Base-by-base conservation (phyloP, 2,797 vertebrate species). In the Tympanoctomys barrerae region DNA sequence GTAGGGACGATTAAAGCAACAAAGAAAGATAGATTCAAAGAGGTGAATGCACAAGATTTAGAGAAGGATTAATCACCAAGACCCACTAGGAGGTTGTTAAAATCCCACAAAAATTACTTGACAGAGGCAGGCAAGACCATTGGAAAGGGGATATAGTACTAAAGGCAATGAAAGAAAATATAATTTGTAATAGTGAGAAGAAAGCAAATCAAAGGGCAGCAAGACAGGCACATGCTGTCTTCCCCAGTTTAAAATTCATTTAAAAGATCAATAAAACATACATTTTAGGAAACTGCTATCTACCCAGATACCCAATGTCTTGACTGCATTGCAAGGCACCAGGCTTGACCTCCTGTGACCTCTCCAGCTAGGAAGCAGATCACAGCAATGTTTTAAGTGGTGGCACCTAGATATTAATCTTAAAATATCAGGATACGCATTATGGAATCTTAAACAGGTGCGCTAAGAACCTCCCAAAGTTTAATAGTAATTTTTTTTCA, bases 151-250 rank as follows among this genome's bases (percentile, higher is more conserved):
- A 79, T 66, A 52, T 13, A 70, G 39, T 91, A 83, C 87, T 86
- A 92, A 93, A 94, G 42, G 62, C 84, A 92, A 94, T 31, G 22
- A 71, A 96, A 83, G 33, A 92, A 96, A 93, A 93, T 31, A 39
- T 46, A 82, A 93, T 68, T 91, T 94, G 19, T 61, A 90, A 93
- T 28, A 36, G 59, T 59, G 33, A 79, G 33, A 95, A 94, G 82
- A 94, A 95, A 95, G 80, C 66, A 96, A 96, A 89, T 90, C 66
- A 95, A 91, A 95, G 36, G 10, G 57, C 81, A 97, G 57, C 0
- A 90, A 83, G 64, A 71, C 4, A 42, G 90, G 66, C 36, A 84
- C 33, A 75, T 61, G 24, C 81, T 91, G 87, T 46, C 71, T 81
- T 93, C 83, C 89, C n/a, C 33, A 59, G 80, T 75, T 62, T 83